Evolutionary conservation across 1,140 invertebrate species (phyloP).

Genomic region (Saccostrea glomerata): DNA sequence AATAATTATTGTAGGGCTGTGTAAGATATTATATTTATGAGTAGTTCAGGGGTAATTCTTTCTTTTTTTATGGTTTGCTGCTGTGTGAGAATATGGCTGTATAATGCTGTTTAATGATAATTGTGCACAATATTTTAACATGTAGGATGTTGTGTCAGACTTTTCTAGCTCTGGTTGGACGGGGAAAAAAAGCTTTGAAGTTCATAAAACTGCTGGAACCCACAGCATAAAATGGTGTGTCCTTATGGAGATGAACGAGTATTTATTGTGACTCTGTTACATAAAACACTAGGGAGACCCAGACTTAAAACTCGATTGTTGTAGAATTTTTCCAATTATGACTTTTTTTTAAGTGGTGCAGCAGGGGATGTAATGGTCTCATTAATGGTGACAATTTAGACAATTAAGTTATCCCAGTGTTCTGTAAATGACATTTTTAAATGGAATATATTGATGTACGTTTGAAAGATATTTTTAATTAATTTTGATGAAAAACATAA

Average conservation of each 20-base stretch:
- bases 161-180: background rate
- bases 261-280: background rate
- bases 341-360: background rate
- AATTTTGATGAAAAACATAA: background rate
- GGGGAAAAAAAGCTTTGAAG: background rate
- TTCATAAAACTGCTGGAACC: background rate
- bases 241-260: background rate
- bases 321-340: constrained; percentile 9
- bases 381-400: background rate
- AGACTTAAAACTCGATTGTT: background rate
- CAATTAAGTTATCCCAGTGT: background rate
- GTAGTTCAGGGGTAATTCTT: background rate
- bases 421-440: background rate
- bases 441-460: background rate
- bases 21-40: background rate
- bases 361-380: background rate
- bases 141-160: background rate
- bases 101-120: background rate
- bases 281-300: background rate
- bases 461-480: background rate
- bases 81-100: background rate
- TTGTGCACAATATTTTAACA: background rate
- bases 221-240: background rate
- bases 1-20: background rate
- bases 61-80: background rate